phyloP scores from a whole-genome alignment of 2,888 invertebrate genomes.

The Pediacus dermestoides region DNA sequence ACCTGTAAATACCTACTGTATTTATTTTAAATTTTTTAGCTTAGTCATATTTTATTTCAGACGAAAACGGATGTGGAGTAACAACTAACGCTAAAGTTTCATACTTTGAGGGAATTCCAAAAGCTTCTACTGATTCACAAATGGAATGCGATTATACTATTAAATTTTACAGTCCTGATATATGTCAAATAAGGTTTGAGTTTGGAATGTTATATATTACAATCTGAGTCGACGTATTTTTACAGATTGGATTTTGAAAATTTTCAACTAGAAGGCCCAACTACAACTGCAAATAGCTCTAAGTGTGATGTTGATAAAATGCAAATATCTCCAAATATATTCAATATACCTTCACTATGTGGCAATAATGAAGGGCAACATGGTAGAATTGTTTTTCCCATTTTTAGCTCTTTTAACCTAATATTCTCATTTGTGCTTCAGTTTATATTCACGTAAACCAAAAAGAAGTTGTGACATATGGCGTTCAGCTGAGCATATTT shows the following conservation, averaged over 20 bases:
- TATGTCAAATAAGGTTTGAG: slow-evolving; percentile 58
- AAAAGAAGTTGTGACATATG: slow-evolving; percentile 25
- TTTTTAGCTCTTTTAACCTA: slow-evolving; percentile 2
- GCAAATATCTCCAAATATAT: slow-evolving; percentile 54
- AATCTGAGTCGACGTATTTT: slow-evolving; percentile 11
- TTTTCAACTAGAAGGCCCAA: slow-evolving; percentile 50
- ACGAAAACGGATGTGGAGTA: slow-evolving; percentile 31
- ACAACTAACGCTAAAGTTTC: slow-evolving; percentile 38
- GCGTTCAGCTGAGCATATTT: slow-evolving; percentile 30
- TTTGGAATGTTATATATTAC: not conserved
- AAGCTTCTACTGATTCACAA: slow-evolving; percentile 43
- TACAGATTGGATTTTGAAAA: slow-evolving; percentile 56
- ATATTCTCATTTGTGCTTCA: slow-evolving; percentile 18
- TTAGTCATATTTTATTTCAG: slow-evolving; percentile 21
- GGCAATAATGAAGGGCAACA: slow-evolving; percentile 64
- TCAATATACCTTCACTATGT: slow-evolving; percentile 55
- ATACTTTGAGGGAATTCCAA: slow-evolving; percentile 40
- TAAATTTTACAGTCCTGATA: slow-evolving; percentile 57
- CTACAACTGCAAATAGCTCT: slow-evolving; percentile 34
- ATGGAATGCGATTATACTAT: slow-evolving; percentile 56
- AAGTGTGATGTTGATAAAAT: slow-evolving; percentile 54
- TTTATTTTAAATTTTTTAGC: no score
- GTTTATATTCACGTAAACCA: slow-evolving; percentile 38
- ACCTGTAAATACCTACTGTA: no score
- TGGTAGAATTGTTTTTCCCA: slow-evolving; percentile 38